A percentile compares a stretch with the other conserved stretches of the same genome.
Evolutionary conservation across 2,888 invertebrate genomes (phyloP).

Genomic region (Tetanocera ferruginea): DNA sequence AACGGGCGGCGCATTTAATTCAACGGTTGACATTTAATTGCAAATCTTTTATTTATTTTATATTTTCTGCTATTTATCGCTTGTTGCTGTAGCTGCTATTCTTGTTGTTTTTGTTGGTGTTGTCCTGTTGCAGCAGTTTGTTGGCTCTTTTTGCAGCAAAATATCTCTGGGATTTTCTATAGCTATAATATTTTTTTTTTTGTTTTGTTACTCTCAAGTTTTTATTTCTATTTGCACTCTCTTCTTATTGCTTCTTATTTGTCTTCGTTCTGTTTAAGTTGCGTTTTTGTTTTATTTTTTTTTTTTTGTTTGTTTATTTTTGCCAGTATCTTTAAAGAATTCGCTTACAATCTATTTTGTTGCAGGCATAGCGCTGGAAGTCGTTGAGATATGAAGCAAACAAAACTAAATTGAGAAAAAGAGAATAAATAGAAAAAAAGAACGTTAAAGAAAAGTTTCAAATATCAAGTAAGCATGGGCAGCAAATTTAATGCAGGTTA

Average conservation of each 20-base stretch:
- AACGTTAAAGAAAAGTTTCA: background rate
- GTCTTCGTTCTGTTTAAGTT: background rate
- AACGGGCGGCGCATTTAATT: constrained; percentile 59
- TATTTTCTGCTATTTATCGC: background rate
- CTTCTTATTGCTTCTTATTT: background rate
- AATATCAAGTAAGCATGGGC: too few relatives aligned
- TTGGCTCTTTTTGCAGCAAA: too few relatives aligned
- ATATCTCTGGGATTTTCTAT: too few relatives aligned
- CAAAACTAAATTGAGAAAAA: background rate
- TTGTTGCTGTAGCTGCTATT: background rate
- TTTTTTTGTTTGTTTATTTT: background rate
- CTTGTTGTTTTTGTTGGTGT: background rate
- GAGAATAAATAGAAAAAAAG: background rate
- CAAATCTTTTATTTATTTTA: constrained; percentile 17
- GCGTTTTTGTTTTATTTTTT: background rate
- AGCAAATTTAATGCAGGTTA: too few relatives aligned
- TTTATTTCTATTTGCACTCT: background rate
- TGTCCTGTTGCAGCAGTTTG: too few relatives aligned
- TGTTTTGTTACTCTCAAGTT: too few relatives aligned
- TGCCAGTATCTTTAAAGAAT: constrained; percentile 11
- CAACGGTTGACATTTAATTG: constrained; percentile 61
- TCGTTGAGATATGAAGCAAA: background rate
- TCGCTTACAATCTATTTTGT: background rate
- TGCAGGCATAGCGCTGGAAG: background rate
- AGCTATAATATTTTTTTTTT: too few relatives aligned